phyloP scores from a whole-genome alignment of 2,888 invertebrate genomes.

The Epinotia nisella region DNA sequence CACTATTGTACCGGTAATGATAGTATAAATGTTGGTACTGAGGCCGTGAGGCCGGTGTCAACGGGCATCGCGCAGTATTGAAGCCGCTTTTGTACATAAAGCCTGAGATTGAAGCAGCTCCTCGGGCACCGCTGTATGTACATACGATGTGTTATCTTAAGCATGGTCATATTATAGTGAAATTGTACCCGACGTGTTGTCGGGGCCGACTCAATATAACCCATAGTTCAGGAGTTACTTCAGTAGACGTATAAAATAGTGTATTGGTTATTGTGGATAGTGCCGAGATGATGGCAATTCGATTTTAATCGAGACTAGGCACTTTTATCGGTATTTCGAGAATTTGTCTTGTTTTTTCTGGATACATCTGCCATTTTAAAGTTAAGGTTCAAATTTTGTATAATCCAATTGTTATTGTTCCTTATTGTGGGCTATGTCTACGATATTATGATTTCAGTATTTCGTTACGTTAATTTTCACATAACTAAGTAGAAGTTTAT shows the following conservation, averaged over 20 bases:
- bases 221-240: constrained; percentile 66
- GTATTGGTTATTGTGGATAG: constrained; percentile 43
- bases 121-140: constrained; percentile 32
- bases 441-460: constrained; percentile 71
- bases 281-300: constrained; percentile 21
- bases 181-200: constrained; percentile 64
- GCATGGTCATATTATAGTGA: constrained; percentile 65
- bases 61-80: constrained; percentile 40
- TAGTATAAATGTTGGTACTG: constrained; percentile 50
- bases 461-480: constrained; percentile 67
- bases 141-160: constrained; percentile 25
- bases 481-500: constrained; percentile 65
- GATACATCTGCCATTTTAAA: constrained; percentile 63
- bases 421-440: constrained; percentile 59
- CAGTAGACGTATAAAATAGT: constrained; percentile 68
- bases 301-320: constrained; percentile 17
- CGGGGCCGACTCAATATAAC: constrained; percentile 56
- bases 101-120: constrained; percentile 11
- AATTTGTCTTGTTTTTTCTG: constrained; percentile 58
- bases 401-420: constrained; percentile 75
- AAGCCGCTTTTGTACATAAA: constrained; percentile 32
- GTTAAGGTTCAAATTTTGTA: constrained; percentile 68
- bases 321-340: constrained; percentile 60
- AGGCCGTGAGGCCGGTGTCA: constrained; percentile 48
- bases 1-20: constrained; percentile 69